Evolutionary conservation across 2,797 vertebrate genomes (phyloP).

Genomic region (Mionectes olivaceus): DNA sequence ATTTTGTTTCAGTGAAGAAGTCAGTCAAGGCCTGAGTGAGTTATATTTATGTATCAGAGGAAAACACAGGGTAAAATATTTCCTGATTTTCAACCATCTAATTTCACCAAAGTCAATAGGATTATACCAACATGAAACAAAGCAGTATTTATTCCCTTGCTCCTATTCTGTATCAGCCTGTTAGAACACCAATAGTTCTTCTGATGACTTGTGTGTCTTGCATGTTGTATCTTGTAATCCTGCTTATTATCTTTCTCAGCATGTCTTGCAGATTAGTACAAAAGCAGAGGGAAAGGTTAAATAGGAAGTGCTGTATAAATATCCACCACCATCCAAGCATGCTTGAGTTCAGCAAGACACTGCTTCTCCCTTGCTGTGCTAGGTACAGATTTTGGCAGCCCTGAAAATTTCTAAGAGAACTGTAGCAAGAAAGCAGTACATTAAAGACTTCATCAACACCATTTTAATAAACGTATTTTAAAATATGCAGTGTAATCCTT

Average conservation of each 20-base stretch:
- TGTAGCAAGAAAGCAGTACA: background rate
- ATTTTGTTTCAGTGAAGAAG: background rate
- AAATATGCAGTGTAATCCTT: background rate
- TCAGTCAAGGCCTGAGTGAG: background rate
- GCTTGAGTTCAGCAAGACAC: background rate
- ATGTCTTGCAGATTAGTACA: background rate
- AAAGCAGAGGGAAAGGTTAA: constrained; percentile 47
- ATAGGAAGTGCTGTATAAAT: constrained; percentile 3
- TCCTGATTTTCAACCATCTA: background rate
- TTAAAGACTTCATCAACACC: background rate
- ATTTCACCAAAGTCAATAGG: background rate
- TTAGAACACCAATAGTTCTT: background rate
- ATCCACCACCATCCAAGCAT: background rate
- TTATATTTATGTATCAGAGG: background rate
- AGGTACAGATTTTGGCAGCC: constrained; percentile 13
- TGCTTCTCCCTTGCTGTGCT: constrained; percentile 10
- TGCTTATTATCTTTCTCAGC: constrained; percentile 32
- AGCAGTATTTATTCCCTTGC: constrained; percentile 3
- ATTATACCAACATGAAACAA: background rate
- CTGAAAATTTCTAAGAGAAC: background rate
- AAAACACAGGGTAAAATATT: background rate
- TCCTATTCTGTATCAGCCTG: background rate
- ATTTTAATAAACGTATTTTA: background rate
- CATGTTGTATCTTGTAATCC: background rate
- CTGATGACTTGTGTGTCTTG: background rate